phyloP scores from a whole-genome alignment of 2,888 invertebrate genomes.

The Amphiduros pacificus region DNA sequence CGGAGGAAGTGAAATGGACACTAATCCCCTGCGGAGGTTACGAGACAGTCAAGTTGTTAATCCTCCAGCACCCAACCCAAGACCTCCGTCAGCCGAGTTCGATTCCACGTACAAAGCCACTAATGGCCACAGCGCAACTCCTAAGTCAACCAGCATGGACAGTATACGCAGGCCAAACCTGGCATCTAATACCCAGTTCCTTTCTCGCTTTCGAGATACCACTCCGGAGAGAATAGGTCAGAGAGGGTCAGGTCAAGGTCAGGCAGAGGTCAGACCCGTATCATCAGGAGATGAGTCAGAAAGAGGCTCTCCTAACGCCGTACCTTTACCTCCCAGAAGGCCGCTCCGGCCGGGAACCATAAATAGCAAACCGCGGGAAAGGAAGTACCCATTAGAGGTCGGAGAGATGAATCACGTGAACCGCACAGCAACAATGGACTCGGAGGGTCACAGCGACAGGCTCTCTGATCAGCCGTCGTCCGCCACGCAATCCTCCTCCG shows the following conservation, averaged over 20 bases:
- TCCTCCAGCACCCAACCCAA: background rate
- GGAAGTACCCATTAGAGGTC: constrained; percentile 74
- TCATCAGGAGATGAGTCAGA: background rate
- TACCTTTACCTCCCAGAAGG: constrained; percentile 78
- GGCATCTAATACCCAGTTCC: background rate
- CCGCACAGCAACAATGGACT: too few species aligned
- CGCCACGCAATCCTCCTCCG: too few species aligned
- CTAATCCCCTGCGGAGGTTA: constrained; percentile 71
- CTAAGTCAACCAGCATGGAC: constrained; percentile 7
- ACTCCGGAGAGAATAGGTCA: background rate
- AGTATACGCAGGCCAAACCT: constrained; percentile 2
- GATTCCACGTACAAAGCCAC: background rate
- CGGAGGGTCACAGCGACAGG: too few species aligned
- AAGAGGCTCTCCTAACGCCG: constrained; percentile 56
- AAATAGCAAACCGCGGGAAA: constrained; percentile 71
- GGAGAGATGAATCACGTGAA: background rate
- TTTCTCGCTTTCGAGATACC: background rate
- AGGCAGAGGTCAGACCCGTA: too few species aligned
- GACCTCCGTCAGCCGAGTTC: background rate
- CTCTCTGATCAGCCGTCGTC: too few species aligned
- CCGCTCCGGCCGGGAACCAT: constrained; percentile 66
- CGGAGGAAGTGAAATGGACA: constrained; percentile 58
- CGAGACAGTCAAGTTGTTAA: constrained; percentile 45
- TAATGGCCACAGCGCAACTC: constrained; percentile 1
- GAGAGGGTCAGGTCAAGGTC: too few species aligned